Conservation (phyloP, 2,888 invertebrate genomes). For the Linnaemya vulpina region DNA sequence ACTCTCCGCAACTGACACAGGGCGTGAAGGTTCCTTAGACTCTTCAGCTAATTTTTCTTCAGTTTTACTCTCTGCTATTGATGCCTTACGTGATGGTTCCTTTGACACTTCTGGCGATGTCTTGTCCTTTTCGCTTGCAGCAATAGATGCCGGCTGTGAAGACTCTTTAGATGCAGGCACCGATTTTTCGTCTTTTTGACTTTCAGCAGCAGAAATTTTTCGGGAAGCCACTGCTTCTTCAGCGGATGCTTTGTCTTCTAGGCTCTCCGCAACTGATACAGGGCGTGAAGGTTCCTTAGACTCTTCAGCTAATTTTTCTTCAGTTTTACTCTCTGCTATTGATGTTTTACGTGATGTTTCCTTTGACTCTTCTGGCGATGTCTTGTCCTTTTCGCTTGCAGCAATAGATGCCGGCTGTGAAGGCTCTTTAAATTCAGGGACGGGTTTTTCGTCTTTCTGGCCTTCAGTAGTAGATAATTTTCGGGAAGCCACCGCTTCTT, state of each 20-base stretch:
- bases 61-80: slow-evolving; percentile 61
- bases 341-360: slow-evolving; percentile 61
- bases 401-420: slow-evolving; percentile 34
- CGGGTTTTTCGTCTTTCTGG: slow-evolving; percentile 69
- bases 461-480: slow-evolving; percentile 63
- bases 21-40: slow-evolving; percentile 38
- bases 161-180: slow-evolving; percentile 44
- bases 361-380: slow-evolving; percentile 62
- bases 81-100: slow-evolving; percentile 62
- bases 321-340: slow-evolving; percentile 63
- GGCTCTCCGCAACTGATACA: too few relatives aligned
- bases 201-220: slow-evolving; percentile 55
- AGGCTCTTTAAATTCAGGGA: slow-evolving; percentile 37
- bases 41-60: slow-evolving; percentile 64
- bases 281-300: slow-evolving; percentile 40
- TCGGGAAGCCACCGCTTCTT: slow-evolving; percentile 7
- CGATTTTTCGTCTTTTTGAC: slow-evolving; percentile 71
- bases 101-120: slow-evolving; percentile 63
- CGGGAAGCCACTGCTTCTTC: slow-evolving; percentile 7
- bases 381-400: slow-evolving; percentile 48
- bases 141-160: slow-evolving; percentile 30
- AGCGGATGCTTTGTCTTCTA: slow-evolving; percentile 50
- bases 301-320: slow-evolving; percentile 59
- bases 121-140: slow-evolving; percentile 42
- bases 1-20: slow-evolving; percentile 54